Conservation (phyloP, 2,113 vertebrate genomes). For the Lathamus discolor region DNA sequence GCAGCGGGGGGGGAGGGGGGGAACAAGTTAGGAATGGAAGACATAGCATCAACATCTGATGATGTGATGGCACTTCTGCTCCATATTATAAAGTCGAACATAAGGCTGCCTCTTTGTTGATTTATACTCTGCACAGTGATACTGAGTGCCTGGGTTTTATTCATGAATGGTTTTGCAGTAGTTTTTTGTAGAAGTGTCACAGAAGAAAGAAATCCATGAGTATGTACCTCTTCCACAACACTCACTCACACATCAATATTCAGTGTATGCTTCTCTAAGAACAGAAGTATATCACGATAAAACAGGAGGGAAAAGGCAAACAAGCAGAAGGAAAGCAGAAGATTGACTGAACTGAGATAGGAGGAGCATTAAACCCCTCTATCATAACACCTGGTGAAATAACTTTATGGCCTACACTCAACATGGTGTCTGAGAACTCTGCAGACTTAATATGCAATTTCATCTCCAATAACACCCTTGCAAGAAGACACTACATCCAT, state of each 20-base stretch:
- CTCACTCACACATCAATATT: slow-evolving; percentile 5
- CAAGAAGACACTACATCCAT: not conserved
- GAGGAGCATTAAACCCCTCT: not conserved
- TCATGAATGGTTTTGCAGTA: slow-evolving; percentile 39
- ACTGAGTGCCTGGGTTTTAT: not conserved
- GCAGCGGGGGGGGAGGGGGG: not conserved
- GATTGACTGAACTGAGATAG: slow-evolving; percentile 5
- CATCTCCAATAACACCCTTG: not conserved
- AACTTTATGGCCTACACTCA: not conserved
- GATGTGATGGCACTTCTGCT: slow-evolving; percentile 49
- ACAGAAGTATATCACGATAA: slow-evolving; percentile 36
- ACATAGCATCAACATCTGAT: slow-evolving; percentile 49
- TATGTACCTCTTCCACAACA: not conserved
- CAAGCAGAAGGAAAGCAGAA: not conserved
- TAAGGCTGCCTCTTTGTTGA: slow-evolving; percentile 42
- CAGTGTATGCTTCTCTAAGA: not conserved
- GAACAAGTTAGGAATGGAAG: slow-evolving; percentile 26
- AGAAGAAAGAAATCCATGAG: not conserved
- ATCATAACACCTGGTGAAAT: not conserved
- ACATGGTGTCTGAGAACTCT: not conserved
- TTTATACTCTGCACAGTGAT: slow-evolving; percentile 42
- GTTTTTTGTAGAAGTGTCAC: slow-evolving; percentile 11
- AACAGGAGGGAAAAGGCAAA: slow-evolving; percentile 15
- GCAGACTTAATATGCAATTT: not conserved
- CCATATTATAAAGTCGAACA: slow-evolving; percentile 51